Evolutionary conservation across 2,113 vertebrate species (phyloP), one percentile per base, ranked within the genome.

Genomic region (Rostratula benghalensis): DNA sequence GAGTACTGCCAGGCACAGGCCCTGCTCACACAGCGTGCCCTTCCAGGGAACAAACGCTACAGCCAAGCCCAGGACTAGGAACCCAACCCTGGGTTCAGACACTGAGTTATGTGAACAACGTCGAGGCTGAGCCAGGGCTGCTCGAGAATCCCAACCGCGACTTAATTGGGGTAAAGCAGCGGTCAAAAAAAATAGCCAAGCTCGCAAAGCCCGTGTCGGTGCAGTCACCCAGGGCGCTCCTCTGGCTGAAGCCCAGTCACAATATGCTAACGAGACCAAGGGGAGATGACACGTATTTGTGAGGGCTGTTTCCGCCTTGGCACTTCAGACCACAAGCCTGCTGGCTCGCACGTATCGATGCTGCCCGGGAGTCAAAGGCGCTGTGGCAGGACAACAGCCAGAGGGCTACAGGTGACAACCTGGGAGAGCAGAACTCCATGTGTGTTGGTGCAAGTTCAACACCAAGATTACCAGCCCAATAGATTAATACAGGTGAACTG

Each of bases 91-190:
- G 80, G 28, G 7, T 10, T 80, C 61, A 80, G 84, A 87, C 71
- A 87, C 60, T 0, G 25, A 93, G 71, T 27, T 69, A 79, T 37
- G 90, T 1, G 31, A 95, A 57, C 61, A 83, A 82, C 24, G 8
- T 4, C 0, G 19, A 54, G 65, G 27, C 13, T 12, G 91, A 73
- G 81, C 64, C 60, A 41, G 79, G 14, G 27, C 79, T 19, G 81
- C 93, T 75, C 1, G 2, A 95, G 82, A 90, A 93, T 95, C 90
- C 80, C 87, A 75, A 33, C 76, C 1, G 22, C 11, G 7, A 69
- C 64, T 94, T 97, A 97, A 97, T 96, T 97, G 95, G 97, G 97
- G 97, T 97, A 89, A 97, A 3, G 48, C 6, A 7, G 79, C 48
- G 94, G 97, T 96, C 95, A 97, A 22, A 35, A 33, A 77, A 35